Conservation (phyloP, 2,797 vertebrate species). For the Adelosebastes latens region DNA sequence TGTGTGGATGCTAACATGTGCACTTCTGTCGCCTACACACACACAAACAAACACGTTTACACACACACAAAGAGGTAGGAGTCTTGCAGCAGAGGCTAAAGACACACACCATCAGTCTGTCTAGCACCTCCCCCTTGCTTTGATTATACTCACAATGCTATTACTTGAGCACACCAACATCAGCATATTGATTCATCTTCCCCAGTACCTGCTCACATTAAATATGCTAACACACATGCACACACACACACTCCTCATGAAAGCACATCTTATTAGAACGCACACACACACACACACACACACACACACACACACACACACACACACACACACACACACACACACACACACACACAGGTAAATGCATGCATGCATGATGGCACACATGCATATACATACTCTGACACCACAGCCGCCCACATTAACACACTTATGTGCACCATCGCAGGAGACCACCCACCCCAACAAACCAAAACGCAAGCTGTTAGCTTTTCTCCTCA, state of each 20-base stretch:
- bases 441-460: slow-evolving; percentile 53
- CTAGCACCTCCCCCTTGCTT: slow-evolving; percentile 63
- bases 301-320: background rate
- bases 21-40: background rate
- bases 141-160: slow-evolving; percentile 58
- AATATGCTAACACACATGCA: slow-evolving; percentile 19
- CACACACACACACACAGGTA: background rate
- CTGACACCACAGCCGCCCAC: slow-evolving; percentile 40
- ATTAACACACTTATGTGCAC: slow-evolving; percentile 60
- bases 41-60: slow-evolving; percentile 5
- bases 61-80: slow-evolving; percentile 4
- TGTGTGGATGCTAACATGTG: slow-evolving; percentile 14
- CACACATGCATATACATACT: slow-evolving; percentile 14
- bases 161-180: slow-evolving; percentile 57
- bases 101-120: slow-evolving; percentile 43
- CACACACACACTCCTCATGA: background rate
- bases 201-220: slow-evolving; percentile 36
- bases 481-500: slow-evolving; percentile 58
- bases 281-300: background rate
- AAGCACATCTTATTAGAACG: background rate
- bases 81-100: slow-evolving; percentile 23
- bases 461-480: slow-evolving; percentile 53
- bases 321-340: background rate
- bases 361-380: slow-evolving; percentile 31
- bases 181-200: slow-evolving; percentile 68